phyloP scores from a whole-genome alignment of 1,140 invertebrate genomes.

The Zaprionus ghesquierei region DNA sequence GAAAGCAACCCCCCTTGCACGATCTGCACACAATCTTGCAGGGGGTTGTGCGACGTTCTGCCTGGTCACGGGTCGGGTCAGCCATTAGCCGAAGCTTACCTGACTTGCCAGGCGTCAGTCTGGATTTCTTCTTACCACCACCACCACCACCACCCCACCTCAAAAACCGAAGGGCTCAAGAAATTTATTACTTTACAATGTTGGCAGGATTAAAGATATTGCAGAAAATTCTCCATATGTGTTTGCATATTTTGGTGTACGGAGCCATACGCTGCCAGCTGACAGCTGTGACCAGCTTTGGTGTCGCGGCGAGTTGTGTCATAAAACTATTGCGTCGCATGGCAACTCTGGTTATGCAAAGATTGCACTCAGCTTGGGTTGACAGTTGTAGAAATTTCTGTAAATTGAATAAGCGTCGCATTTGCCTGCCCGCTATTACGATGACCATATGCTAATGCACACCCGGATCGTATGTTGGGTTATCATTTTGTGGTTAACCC shows the following conservation, averaged over 20 bases:
- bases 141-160: too few relatives aligned
- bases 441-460: constrained; percentile 5
- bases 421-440: constrained; percentile 16
- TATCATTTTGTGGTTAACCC: constrained; percentile 23
- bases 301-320: constrained; percentile 6
- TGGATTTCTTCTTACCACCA: background rate
- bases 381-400: constrained; percentile 8
- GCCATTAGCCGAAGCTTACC: constrained; percentile 45
- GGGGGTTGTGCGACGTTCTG: constrained; percentile 33
- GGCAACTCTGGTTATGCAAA: constrained; percentile 76
- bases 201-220: constrained; percentile 54
- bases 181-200: constrained; percentile 73
- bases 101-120: constrained; percentile 10
- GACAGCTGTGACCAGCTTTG: constrained; percentile 66
- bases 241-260: too few relatives aligned
- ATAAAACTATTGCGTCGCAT: constrained; percentile 57
- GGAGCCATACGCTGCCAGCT: constrained; percentile 56
- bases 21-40: background rate
- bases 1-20: constrained; percentile 14
- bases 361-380: constrained; percentile 30
- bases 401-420: constrained; percentile 40
- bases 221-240: constrained; percentile 60
- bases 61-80: constrained; percentile 48
- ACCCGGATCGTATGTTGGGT: background rate
- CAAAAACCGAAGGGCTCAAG: constrained; percentile 9